These are phyloP conservation scores for Drosophila colorata DNA, from an alignment of 2,888 invertebrate species.

Conservation along the genomic window DNA sequence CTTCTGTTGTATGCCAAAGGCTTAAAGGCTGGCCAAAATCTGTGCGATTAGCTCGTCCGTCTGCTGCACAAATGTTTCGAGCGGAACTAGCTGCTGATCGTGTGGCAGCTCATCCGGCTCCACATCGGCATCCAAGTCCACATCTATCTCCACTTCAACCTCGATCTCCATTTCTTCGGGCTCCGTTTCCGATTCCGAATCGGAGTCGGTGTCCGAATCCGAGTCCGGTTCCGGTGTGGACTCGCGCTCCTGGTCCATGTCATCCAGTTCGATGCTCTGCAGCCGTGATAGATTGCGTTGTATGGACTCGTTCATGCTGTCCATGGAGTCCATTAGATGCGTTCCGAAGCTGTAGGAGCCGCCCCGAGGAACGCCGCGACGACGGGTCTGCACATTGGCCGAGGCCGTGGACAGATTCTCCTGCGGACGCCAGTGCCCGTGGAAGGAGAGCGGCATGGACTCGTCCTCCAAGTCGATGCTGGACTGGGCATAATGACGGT, in stretches of 20 bases:
- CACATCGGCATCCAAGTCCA: not conserved
- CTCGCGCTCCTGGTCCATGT: not conserved
- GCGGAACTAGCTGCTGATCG: not conserved
- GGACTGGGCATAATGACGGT: not conserved
- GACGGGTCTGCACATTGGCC: not conserved
- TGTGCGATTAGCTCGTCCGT: conserved; percentile 1
- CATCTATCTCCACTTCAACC: not conserved
- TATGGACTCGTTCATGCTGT: not conserved
- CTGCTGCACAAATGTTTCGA: not conserved
- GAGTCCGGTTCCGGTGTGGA: no score
- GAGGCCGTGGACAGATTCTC: not conserved
- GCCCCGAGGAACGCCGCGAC: not conserved
- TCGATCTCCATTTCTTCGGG: not conserved
- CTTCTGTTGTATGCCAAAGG: not conserved
- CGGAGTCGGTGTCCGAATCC: no score
- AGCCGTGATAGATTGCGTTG: not conserved
- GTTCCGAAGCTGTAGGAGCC: not conserved
- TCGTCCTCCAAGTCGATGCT: not conserved
- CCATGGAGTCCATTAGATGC: not conserved
- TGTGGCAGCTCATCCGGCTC: not conserved
- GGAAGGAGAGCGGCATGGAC: not conserved
- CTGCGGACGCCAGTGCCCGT: not conserved
- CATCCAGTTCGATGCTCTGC: not conserved
- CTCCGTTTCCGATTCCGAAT: not conserved
- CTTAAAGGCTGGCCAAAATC: not conserved